Evolutionary conservation across 2,888 invertebrate species (phyloP).

Genomic region (Zeuzera pyrina): DNA sequence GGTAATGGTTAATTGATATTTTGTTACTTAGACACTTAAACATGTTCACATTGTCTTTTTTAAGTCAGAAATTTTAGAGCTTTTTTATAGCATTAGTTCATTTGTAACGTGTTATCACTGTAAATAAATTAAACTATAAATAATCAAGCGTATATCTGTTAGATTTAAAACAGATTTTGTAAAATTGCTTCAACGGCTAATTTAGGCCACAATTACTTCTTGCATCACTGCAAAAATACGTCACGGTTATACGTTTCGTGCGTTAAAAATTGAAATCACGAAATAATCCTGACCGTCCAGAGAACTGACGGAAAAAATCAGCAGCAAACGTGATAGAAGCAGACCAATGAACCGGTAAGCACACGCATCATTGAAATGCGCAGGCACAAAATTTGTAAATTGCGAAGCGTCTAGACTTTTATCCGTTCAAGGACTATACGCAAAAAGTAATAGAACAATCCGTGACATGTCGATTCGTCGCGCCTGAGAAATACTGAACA

Average conservation of each 20-base stretch:
- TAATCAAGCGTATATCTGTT: too few relatives aligned
- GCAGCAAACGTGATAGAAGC: slow-evolving; percentile 35
- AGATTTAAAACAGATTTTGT: too few relatives aligned
- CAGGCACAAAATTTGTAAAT: slow-evolving; percentile 61
- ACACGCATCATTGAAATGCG: slow-evolving; percentile 62
- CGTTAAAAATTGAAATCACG: slow-evolving; percentile 62
- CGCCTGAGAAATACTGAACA: slow-evolving; percentile 37
- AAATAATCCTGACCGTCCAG: slow-evolving; percentile 30
- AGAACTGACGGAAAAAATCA: slow-evolving; percentile 28
- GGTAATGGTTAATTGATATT: slow-evolving; percentile 40
- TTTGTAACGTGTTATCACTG: too few relatives aligned
- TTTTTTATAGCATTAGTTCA: too few relatives aligned
- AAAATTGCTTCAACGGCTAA: slow-evolving; percentile 41
- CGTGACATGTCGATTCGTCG: slow-evolving; percentile 36
- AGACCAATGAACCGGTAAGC: slow-evolving; percentile 55
- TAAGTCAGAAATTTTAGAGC: too few relatives aligned
- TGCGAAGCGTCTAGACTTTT: slow-evolving; percentile 59
- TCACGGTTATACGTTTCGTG: slow-evolving; percentile 39
- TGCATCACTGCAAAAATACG: slow-evolving; percentile 55
- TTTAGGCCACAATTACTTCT: slow-evolving; percentile 41
- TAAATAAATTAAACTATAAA: too few relatives aligned
- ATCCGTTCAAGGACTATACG: slow-evolving; percentile 45
- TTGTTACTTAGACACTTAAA: too few relatives aligned
- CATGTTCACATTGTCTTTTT: too few relatives aligned
- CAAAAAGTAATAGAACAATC: slow-evolving; percentile 37